A percentile compares a stretch with the other conserved stretches of the same genome.
Evolutionary conservation across 2,888 invertebrate species (phyloP).

Genomic region (Harmothoe impar): DNA sequence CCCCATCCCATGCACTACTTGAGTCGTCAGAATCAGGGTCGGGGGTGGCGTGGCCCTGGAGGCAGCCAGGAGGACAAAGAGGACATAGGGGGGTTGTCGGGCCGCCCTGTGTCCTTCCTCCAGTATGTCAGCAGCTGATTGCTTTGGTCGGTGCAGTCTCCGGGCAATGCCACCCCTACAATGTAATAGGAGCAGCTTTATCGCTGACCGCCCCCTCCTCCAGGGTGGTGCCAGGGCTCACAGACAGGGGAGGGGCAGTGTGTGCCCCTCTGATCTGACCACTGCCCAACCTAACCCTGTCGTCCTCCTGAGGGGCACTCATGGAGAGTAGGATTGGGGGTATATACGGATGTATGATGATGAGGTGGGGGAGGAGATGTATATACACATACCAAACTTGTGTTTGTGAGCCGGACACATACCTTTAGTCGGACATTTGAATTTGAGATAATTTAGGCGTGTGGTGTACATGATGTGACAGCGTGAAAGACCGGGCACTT

Average conservation of each 20-base stretch:
- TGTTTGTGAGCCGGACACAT: no score
- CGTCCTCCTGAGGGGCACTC: background rate
- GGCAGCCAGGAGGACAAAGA: conserved; percentile 52
- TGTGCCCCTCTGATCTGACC: conserved; percentile 54
- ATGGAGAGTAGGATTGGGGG: no score
- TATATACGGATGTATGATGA: no score
- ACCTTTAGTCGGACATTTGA: no score
- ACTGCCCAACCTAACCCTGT: background rate
- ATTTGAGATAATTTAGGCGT: no score
- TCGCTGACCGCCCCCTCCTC: conserved; percentile 1
- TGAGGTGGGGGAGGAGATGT: no score
- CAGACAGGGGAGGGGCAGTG: background rate
- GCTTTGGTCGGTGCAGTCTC: conserved; percentile 37
- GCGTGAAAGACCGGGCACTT: no score
- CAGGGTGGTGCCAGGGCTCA: background rate
- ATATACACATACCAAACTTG: no score
- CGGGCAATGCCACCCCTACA: conserved; percentile 16
- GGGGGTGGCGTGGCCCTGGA: background rate
- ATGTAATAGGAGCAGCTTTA: conserved; percentile 60
- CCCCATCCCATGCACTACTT: background rate
- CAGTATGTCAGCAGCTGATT: conserved; percentile 60
- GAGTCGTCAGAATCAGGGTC: background rate
- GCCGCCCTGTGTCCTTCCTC: conserved; percentile 27
- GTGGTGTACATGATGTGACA: no score
- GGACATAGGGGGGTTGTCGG: background rate